phyloP scores from a whole-genome alignment of 2,888 invertebrate genomes.

The Ophion obscuratus region DNA sequence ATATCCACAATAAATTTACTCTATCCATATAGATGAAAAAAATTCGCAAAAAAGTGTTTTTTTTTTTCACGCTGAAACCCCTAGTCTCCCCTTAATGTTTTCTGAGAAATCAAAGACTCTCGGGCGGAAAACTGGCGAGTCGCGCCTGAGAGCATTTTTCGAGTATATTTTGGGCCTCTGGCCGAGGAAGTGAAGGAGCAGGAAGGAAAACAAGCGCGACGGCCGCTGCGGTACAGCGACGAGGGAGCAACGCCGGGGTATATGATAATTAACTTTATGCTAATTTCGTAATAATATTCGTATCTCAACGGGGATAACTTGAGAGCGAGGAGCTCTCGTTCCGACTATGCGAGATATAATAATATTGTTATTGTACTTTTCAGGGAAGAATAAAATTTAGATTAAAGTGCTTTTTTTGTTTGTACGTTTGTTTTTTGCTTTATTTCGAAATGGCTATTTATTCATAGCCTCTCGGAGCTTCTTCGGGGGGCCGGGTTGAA shows the following conservation, averaged over 20 bases:
- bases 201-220: slow-evolving; percentile 31
- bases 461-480: no score
- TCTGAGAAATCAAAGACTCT: slow-evolving; percentile 48
- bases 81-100: slow-evolving; percentile 16
- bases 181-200: neutral
- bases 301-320: slow-evolving; percentile 13
- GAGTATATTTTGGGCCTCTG: slow-evolving; percentile 36
- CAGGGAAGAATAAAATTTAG: no score
- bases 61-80: no score
- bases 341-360: neutral
- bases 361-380: no score
- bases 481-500: no score
- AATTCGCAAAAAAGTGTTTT: no score
- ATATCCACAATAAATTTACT: no score
- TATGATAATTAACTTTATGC: slow-evolving; percentile 60
- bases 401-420: no score
- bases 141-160: neutral
- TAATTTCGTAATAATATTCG: slow-evolving; percentile 58
- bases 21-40: no score
- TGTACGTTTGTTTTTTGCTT: no score
- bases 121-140: neutral
- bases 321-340: neutral
- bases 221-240: neutral
- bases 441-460: no score
- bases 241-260: neutral